Evolutionary conservation across 2,888 invertebrate genomes (phyloP), one percentile per base, ranked within the genome.

Genomic region (Orchesella flavescens): DNA sequence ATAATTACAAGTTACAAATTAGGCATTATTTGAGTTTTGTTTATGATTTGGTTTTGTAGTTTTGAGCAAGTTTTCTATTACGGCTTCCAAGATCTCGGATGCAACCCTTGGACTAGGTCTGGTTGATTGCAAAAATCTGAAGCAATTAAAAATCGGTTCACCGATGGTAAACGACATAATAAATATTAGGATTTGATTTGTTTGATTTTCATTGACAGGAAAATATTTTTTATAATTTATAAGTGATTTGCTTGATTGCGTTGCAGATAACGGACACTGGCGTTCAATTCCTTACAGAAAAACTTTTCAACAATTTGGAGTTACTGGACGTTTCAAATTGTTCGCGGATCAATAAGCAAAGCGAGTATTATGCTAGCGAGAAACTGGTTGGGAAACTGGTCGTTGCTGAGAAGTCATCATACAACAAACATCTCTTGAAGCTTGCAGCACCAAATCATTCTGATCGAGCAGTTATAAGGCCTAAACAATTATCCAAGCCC

Each of bases 231-330:
- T 55, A 55, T 15, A 63, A 34, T 46, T 44, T 34, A 7, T 7
- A 7, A 4, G 34, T 34, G 7, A 34, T 34, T 69, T 1, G 12
- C 4, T 71, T 10, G 7, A 53, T 72, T 55, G 23, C 34, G 24
- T 63, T 72, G 0, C 44, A 87, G 87, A 85, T 87, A 43, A 83
- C 86, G 0, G 87, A 87, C 21, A 85, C 83, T 4, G 85, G 86
- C 13, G 72, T 87, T 12, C 81, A 83, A 23, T 74, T 83, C 13
- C 76, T 85, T 2, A 86, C 85, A 0, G 85, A 87, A 55, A 86
- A 83, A 71, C 72, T 86, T 59, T 53, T 72, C 23, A 79, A 49
- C 15, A 79, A 85, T 24, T 65, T 86, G 4, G 24, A 75, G 0
- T 72, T 17, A 34, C 53, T 87, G 43, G 85, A 87, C 66, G 63